phyloP scores from a whole-genome alignment of 2,888 invertebrate genomes.

The Ernsta delagoae region DNA sequence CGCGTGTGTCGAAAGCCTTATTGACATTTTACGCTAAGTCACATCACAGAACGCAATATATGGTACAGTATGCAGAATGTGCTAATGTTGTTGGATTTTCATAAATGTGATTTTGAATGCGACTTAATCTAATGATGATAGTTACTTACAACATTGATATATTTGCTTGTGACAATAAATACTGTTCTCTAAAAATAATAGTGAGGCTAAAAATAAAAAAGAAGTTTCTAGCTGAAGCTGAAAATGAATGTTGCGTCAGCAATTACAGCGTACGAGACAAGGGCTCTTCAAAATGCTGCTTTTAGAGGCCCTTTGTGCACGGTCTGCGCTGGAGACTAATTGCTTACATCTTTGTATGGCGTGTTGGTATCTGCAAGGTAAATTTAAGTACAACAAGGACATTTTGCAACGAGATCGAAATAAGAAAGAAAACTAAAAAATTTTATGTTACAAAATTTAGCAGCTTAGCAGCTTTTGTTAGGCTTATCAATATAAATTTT shows the following conservation, averaged over 20 bases:
- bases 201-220: too few species aligned
- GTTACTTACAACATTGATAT: background rate
- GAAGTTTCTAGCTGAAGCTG: background rate
- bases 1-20: conserved; percentile 66
- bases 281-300: conserved; percentile 15
- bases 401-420: background rate
- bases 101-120: conserved; percentile 2
- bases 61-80: conserved; percentile 20
- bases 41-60: too few species aligned
- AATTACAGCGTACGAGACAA: conserved; percentile 28
- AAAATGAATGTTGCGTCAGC: conserved; percentile 21
- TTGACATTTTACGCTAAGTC: conserved; percentile 31
- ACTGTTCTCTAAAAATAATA: too few species aligned
- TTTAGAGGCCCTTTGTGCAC: conserved; percentile 10
- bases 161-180: too few species aligned
- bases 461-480: too few species aligned
- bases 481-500: too few species aligned
- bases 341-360: conserved; percentile 15
- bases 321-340: conserved; percentile 26
- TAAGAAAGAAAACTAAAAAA: background rate
- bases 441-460: too few species aligned
- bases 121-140: conserved; percentile 19
- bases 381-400: background rate
- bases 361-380: background rate
- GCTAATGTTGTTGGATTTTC: background rate